A percentile compares a stretch with the other conserved stretches of the same genome.
Conservation (phyloP, 2,797 vertebrate genomes). For the Sebastes flavidus region DNA sequence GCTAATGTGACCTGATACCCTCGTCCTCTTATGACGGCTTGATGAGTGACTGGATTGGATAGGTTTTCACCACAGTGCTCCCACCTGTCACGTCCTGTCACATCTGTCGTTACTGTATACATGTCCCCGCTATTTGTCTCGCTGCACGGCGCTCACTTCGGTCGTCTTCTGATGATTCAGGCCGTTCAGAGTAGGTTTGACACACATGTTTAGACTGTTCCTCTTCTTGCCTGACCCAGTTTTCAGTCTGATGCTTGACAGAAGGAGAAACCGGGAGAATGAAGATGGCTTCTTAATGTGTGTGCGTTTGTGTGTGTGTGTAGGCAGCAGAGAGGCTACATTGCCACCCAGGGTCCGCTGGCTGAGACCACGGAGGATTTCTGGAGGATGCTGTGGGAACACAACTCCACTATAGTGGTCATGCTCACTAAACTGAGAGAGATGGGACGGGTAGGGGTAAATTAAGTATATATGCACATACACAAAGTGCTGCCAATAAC, state of each 20-base stretch:
- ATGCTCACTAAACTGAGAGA: constrained; percentile 97
- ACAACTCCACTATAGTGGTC: constrained; percentile 98
- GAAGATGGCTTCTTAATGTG: constrained; percentile 17
- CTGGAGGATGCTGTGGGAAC: constrained; percentile 98
- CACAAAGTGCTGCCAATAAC: background rate
- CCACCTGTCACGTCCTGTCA: constrained; percentile 72
- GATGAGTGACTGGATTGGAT: constrained; percentile 65
- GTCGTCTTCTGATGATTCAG: constrained; percentile 66
- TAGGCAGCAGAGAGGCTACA: constrained; percentile 96
- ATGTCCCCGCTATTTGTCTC: constrained; percentile 36
- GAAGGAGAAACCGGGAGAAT: constrained; percentile 32
- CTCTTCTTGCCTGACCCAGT: constrained; percentile 50
- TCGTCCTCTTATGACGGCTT: constrained; percentile 40
- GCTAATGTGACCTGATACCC: constrained; percentile 65
- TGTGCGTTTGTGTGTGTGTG: constrained; percentile 37
- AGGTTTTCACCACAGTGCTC: constrained; percentile 56
- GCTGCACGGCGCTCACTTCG: background rate
- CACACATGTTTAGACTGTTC: constrained; percentile 62
- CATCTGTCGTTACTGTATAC: constrained; percentile 51
- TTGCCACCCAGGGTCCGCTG: constrained; percentile 95
- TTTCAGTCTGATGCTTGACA: constrained; percentile 51
- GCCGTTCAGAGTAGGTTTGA: constrained; percentile 42
- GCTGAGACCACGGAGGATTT: constrained; percentile 98
- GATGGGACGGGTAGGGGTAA: constrained; percentile 89
- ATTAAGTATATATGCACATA: background rate